phyloP scores from a whole-genome alignment of 2,888 invertebrate species.

The Sarcophaga subvicina region DNA sequence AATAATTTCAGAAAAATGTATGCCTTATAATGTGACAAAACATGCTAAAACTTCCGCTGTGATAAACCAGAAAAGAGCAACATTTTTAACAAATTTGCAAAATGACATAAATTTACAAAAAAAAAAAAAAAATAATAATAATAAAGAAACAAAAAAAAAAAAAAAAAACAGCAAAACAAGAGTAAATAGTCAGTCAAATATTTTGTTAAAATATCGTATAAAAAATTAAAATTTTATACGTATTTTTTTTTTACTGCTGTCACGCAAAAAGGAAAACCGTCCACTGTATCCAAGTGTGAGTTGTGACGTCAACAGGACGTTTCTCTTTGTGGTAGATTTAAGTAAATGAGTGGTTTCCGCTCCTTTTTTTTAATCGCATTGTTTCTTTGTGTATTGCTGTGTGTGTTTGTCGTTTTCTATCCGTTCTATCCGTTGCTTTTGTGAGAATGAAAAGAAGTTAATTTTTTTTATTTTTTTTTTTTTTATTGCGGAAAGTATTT shows the following conservation, averaged over 20 bases:
- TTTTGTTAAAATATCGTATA: neutral
- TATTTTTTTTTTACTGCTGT: neutral
- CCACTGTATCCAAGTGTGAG: constrained; percentile 39
- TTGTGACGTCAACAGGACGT: constrained; percentile 1
- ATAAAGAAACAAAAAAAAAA: too few species aligned
- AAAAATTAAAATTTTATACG: neutral
- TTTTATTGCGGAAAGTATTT: constrained; percentile 48
- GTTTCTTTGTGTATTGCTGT: constrained; percentile 19
- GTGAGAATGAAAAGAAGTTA: constrained; percentile 53
- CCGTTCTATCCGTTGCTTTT: constrained; percentile 19
- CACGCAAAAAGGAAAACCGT: constrained; percentile 39
- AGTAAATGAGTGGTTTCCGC: constrained; percentile 70
- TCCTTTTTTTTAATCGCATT: constrained; percentile 25
- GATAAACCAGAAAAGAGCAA: constrained; percentile 6
- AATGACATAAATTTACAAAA: constrained; percentile 30
- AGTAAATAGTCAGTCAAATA: constrained; percentile 13
- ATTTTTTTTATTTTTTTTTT: constrained; percentile 48
- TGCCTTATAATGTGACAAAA: constrained; percentile 34
- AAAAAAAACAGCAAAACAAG: neutral
- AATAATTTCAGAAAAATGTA: constrained; percentile 18
- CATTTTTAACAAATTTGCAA: neutral
- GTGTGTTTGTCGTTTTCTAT: neutral
- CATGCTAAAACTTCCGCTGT: constrained; percentile 31
- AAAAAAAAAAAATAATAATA: neutral
- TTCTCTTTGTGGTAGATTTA: constrained; percentile 55